phyloP scores from a whole-genome alignment of 2,797 vertebrate genomes.

The Chiloscyllium punctatum region DNA sequence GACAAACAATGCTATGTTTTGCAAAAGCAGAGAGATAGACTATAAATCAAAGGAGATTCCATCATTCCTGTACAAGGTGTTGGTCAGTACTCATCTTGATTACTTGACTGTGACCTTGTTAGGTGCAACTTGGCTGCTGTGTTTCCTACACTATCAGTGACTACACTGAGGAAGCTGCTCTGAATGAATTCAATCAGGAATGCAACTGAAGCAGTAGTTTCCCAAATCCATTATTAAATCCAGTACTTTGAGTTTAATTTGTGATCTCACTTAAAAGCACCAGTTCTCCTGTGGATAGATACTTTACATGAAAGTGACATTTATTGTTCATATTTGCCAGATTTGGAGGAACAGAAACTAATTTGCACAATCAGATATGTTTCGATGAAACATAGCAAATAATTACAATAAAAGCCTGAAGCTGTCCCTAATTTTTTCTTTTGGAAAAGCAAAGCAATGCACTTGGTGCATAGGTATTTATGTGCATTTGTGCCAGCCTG shows the following conservation, averaged over 20 bases:
- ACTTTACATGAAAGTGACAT: not conserved
- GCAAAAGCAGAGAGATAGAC: not conserved
- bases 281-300: not conserved
- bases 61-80: constrained; percentile 27
- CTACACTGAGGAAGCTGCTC: not conserved
- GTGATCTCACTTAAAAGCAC: not conserved
- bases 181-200: not conserved
- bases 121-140: not conserved
- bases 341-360: not conserved
- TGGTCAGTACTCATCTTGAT: not conserved
- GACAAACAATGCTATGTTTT: not conserved
- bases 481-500: not conserved
- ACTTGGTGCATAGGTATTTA: not conserved
- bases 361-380: not conserved
- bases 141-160: not conserved
- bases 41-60: not conserved
- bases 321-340: not conserved
- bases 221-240: not conserved
- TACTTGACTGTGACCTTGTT: not conserved
- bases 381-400: not conserved
- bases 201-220: not conserved
- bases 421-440: not conserved
- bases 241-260: not conserved
- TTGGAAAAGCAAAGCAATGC: not conserved
- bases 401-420: not conserved